Evolutionary conservation across 2,888 invertebrate genomes (phyloP).

Genomic region (Apamea anceps): DNA sequence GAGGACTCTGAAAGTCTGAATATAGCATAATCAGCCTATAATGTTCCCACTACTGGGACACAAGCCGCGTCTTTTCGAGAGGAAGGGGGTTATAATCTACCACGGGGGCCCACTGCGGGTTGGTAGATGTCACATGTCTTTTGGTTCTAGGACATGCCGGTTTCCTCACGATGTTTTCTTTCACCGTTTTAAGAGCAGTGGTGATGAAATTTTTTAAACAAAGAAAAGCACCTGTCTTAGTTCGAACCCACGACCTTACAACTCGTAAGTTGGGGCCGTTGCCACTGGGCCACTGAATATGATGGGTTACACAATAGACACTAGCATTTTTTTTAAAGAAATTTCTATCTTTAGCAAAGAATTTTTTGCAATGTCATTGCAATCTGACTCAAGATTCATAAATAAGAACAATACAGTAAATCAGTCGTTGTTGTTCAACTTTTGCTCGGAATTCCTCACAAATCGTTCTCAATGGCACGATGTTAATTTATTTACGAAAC

Average conservation of each 20-base stretch:
- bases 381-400: constrained; percentile 4
- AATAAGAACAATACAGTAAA: constrained; percentile 27
- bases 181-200: neutral
- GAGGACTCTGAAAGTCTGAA: neutral
- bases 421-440: constrained; percentile 20
- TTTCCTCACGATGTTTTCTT: neutral
- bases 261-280: neutral
- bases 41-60: neutral
- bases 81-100: neutral
- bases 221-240: neutral
- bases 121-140: neutral
- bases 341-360: neutral
- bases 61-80: neutral
- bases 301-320: neutral
- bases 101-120: neutral
- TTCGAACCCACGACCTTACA: neutral
- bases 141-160: neutral
- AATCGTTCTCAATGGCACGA: constrained; percentile 26
- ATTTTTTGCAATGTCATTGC: neutral
- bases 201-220: neutral
- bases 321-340: neutral
- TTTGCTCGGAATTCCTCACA: constrained; percentile 34
- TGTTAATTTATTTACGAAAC: constrained; percentile 22
- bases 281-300: neutral
- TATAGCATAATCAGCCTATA: neutral